phyloP scores from a whole-genome alignment of 2,888 invertebrate species.

The Epiblema foenella region DNA sequence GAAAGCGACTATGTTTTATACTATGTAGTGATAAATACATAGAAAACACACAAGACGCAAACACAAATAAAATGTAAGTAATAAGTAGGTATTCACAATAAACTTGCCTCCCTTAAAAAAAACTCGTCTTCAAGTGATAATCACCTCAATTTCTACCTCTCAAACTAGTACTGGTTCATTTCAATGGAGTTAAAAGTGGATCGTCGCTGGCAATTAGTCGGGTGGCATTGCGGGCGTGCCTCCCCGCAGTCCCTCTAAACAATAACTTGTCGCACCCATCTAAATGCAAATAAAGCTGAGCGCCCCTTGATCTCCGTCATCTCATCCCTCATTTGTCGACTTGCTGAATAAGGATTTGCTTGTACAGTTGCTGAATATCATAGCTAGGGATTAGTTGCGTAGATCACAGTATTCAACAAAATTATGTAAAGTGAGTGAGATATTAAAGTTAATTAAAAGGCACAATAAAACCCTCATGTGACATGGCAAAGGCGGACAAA shows the following conservation, averaged over 20 bases:
- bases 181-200: slow-evolving; percentile 46
- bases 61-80: no score
- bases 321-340: slow-evolving; percentile 76
- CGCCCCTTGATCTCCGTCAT: slow-evolving; percentile 71
- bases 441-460: background rate
- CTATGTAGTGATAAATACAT: no score
- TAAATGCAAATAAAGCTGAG: slow-evolving; percentile 77
- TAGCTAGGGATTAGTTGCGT: slow-evolving; percentile 4
- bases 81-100: no score
- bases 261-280: slow-evolving; percentile 76
- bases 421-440: background rate
- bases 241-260: slow-evolving; percentile 53
- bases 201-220: slow-evolving; percentile 66
- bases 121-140: slow-evolving; percentile 9
- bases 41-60: no score
- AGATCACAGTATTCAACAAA: background rate
- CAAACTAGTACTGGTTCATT: slow-evolving; percentile 26
- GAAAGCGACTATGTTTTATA: no score
- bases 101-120: background rate
- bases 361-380: slow-evolving; percentile 26
- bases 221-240: slow-evolving; percentile 46
- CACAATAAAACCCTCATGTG: background rate
- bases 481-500: background rate
- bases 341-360: slow-evolving; percentile 52
- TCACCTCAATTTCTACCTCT: slow-evolving; percentile 13